Evolutionary conservation across 2,113 vertebrate genomes (phyloP).

Genomic region (Xiphorhynchus elegans): DNA sequence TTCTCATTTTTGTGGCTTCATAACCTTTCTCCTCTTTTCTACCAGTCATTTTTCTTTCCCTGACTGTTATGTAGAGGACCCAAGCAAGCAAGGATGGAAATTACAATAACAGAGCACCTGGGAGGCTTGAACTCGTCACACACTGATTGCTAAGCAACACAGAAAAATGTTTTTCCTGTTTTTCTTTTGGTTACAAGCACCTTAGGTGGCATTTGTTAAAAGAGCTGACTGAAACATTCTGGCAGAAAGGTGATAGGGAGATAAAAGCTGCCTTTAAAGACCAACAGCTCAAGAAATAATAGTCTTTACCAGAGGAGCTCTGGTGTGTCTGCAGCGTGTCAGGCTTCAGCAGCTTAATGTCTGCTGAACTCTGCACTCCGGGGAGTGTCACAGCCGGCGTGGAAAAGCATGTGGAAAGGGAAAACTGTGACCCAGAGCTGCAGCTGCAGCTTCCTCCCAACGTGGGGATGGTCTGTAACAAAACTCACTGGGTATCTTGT

Average conservation of each 20-base stretch:
- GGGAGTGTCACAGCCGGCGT: rapidly evolving
- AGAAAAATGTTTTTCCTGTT: conserved; percentile 42
- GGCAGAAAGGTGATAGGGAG: conserved; percentile 48
- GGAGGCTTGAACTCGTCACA: not conserved
- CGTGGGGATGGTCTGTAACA: not conserved
- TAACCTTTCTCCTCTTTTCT: not conserved
- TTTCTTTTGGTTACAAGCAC: conserved; percentile 9
- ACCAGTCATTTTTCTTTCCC: not conserved
- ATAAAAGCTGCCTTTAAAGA: conserved; percentile 36
- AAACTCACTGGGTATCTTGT: rapidly evolving
- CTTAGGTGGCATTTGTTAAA: conserved; percentile 12
- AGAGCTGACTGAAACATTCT: conserved; percentile 28
- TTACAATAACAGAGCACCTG: not conserved
- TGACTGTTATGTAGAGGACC: not conserved
- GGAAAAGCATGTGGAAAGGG: not conserved
- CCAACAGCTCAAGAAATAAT: conserved; percentile 19
- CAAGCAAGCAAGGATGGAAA: not conserved
- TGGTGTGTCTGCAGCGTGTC: not conserved
- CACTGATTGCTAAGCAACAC: conserved; percentile 24
- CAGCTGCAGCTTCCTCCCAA: not conserved
- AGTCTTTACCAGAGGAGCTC: not conserved
- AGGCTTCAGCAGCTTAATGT: not conserved
- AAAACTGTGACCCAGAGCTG: not conserved
- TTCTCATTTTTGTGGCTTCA: not conserved
- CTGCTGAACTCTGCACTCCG: not conserved